Evolutionary conservation across 2,888 invertebrate genomes (phyloP).

Genomic region (Linyphia triangularis): DNA sequence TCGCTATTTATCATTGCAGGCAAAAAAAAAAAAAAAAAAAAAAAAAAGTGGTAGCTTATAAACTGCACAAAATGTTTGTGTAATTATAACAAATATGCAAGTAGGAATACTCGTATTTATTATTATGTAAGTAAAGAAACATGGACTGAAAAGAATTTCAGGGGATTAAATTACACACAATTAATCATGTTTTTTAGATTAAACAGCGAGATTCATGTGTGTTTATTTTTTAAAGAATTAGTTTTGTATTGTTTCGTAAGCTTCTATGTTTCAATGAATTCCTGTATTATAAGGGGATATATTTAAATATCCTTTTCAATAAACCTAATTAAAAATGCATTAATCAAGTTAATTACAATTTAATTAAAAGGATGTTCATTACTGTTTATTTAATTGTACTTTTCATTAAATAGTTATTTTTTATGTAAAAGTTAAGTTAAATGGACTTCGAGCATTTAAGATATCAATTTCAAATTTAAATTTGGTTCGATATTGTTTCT

Average conservation of each 20-base stretch:
- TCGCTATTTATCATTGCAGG: constrained; percentile 17
- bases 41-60: not conserved
- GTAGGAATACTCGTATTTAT: not conserved
- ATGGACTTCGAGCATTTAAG: too few species aligned
- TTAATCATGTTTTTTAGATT: not conserved
- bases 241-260: not conserved
- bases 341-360: too few species aligned
- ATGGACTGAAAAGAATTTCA: not conserved
- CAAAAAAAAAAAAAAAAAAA: too few species aligned
- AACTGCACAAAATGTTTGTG: not conserved
- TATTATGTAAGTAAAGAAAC: not conserved
- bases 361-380: too few species aligned
- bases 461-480: too few species aligned
- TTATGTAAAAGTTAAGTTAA: too few species aligned
- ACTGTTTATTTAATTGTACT: too few species aligned
- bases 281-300: not conserved
- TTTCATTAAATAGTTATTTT: too few species aligned
- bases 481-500: too few species aligned
- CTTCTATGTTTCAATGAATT: not conserved
- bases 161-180: not conserved
- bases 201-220: not conserved
- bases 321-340: not conserved
- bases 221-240: not conserved
- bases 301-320: not conserved
- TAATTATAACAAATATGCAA: constrained; percentile 10